Evolutionary conservation across 1,140 invertebrate genomes (phyloP).

Genomic region (Galleria mellonella): DNA sequence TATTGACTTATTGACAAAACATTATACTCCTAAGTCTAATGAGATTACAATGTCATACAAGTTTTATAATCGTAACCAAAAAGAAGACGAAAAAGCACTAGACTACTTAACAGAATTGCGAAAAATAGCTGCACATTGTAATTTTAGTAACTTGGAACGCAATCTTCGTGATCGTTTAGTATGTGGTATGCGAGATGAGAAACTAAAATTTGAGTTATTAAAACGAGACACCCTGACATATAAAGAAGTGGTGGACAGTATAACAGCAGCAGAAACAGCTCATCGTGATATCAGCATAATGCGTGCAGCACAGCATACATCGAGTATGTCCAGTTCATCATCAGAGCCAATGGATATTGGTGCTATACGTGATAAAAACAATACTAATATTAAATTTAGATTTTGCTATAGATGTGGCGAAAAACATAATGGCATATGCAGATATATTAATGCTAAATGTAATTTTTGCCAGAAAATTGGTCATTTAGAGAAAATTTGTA

Average conservation of each 20-base stretch:
- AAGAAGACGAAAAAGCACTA: conserved; percentile 6
- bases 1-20: conserved; percentile 11
- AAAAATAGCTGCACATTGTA: too few relatives aligned
- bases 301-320: too few relatives aligned
- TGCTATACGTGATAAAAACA: too few relatives aligned
- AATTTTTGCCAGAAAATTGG: too few relatives aligned
- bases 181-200: conserved; percentile 20
- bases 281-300: not conserved
- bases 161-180: conserved; percentile 23
- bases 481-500: too few relatives aligned
- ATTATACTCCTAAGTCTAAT: conserved; percentile 28
- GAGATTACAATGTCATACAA: conserved; percentile 21
- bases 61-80: conserved; percentile 20
- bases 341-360: too few relatives aligned
- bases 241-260: conserved; percentile 14
- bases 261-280: conserved; percentile 21
- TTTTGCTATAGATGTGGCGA: too few relatives aligned
- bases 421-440: too few relatives aligned
- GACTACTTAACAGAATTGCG: too few relatives aligned
- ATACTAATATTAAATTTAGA: too few relatives aligned
- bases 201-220: conserved; percentile 22
- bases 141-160: conserved; percentile 14
- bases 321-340: too few relatives aligned
- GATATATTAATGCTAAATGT: too few relatives aligned
- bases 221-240: conserved; percentile 18